Percentiles rank a stretch among this genome's conserved stretches.
phyloP scores from a whole-genome alignment of 2,888 invertebrate species.

The Sisyra terminalis region DNA sequence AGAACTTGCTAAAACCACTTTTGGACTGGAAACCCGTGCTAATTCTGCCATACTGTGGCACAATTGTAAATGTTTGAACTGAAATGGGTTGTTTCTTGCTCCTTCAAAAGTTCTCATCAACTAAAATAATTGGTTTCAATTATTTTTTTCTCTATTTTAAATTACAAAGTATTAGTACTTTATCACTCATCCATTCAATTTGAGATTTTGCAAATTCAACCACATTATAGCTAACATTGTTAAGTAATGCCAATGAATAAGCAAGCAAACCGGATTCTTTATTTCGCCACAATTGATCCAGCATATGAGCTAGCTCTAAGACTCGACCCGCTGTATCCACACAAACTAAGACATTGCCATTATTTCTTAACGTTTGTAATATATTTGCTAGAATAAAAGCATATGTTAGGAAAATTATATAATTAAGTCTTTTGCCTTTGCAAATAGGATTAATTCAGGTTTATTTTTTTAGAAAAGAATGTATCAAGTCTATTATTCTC shows the following conservation, averaged over 20 bases:
- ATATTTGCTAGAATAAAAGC: slow-evolving; percentile 63
- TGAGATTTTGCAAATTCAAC: slow-evolving; percentile 97
- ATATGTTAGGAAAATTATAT: slow-evolving; percentile 7
- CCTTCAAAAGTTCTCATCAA: slow-evolving; percentile 85
- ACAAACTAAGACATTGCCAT: slow-evolving; percentile 90
- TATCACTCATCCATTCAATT: slow-evolving; percentile 99
- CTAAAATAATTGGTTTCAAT: slow-evolving; percentile 11
- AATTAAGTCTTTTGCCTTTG: no score
- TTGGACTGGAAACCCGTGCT: slow-evolving; percentile 71
- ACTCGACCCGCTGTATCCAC: slow-evolving; percentile 96
- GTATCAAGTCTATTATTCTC: no score
- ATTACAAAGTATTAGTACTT: no score
- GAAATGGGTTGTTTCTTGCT: slow-evolving; percentile 87
- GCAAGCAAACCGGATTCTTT: slow-evolving; percentile 91
- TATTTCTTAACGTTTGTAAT: slow-evolving; percentile 77
- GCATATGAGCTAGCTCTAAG: slow-evolving; percentile 88
- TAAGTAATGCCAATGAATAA: slow-evolving; percentile 83
- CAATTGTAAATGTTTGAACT: slow-evolving; percentile 81
- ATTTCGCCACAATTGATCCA: slow-evolving; percentile 88
- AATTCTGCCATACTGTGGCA: slow-evolving; percentile 87
- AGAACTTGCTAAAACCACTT: slow-evolving; percentile 88
- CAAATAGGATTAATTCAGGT: no score
- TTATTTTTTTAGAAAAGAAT: no score
- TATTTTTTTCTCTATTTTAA: no score
- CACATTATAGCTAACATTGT: slow-evolving; percentile 95